A percentile compares a stretch with the other conserved stretches of the same genome.
These are phyloP conservation scores for Metalampra italica DNA, from an alignment of 2,888 invertebrate species.

Conservation along the genomic window DNA sequence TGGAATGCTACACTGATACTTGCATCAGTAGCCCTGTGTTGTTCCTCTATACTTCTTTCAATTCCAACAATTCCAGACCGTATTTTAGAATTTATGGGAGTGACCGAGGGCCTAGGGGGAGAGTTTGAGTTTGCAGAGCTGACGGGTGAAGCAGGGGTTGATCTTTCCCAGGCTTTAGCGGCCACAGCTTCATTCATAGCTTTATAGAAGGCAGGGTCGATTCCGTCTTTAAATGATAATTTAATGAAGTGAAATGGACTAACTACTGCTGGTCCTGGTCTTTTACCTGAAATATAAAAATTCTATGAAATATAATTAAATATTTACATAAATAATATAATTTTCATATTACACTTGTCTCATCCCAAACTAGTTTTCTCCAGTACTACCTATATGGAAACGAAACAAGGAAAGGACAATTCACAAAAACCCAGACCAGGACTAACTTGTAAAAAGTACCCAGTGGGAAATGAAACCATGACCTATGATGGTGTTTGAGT, in stretches of 20 bases:
- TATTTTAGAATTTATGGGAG: conserved; percentile 80
- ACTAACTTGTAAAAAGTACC: no score
- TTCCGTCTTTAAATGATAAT: conserved; percentile 91
- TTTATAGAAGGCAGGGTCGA: conserved; percentile 80
- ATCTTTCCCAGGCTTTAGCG: conserved; percentile 81
- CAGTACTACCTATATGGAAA: no score
- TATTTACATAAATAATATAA: neutral
- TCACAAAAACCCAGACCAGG: no score
- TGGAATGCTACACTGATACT: conserved; percentile 96
- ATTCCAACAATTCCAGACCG: conserved; percentile 97
- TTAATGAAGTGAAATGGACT: conserved; percentile 87
- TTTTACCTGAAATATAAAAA: conserved; percentile 72
- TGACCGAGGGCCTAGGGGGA: conserved; percentile 35
- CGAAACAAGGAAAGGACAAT: no score
- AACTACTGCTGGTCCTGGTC: conserved; percentile 85
- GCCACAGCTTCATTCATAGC: conserved; percentile 81
- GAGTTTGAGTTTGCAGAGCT: conserved; percentile 31
- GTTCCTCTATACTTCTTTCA: conserved; percentile 93
- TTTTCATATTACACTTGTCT: no score
- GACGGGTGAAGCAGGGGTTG: conserved; percentile 32
- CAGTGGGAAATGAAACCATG: no score
- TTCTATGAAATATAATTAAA: no score
- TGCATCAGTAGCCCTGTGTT: conserved; percentile 93
- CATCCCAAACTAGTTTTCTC: no score
- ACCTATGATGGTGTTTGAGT: no score